Conservation (phyloP, 1,140 invertebrate genomes). For the Pantala flavescens region DNA sequence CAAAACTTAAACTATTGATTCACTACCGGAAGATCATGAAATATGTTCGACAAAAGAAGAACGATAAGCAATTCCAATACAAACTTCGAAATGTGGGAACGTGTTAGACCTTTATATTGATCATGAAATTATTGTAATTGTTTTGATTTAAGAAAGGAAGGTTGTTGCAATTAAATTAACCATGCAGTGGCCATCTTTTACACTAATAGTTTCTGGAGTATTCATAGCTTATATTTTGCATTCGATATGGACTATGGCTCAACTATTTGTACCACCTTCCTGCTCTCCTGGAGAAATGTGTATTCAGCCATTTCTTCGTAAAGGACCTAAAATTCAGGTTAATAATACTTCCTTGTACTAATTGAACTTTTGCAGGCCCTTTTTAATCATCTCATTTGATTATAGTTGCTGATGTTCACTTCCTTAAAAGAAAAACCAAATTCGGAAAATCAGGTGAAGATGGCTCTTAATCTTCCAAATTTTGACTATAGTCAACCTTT, state of each 20-base stretch:
- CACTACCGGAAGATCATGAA: background rate
- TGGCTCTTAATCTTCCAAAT: constrained; percentile 22
- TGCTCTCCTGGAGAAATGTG: constrained; percentile 49
- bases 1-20: too few relatives aligned
- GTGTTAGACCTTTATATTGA: background rate
- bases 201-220: constrained; percentile 45
- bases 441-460: constrained; percentile 23
- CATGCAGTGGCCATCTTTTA: constrained; percentile 31
- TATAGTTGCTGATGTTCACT: constrained; percentile 28
- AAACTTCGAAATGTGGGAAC: constrained; percentile 1
- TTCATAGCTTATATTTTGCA: constrained; percentile 60
- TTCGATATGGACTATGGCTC: constrained; percentile 59
- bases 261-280: constrained; percentile 56
- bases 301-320: constrained; percentile 45
- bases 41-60: background rate
- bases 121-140: too few relatives aligned
- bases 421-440: constrained; percentile 22
- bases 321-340: constrained; percentile 44
- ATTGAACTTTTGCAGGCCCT: background rate
- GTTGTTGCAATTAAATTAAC: background rate
- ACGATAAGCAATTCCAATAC: background rate
- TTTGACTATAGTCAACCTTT: constrained; percentile 24
- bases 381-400: constrained; percentile 17
- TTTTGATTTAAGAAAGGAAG: too few relatives aligned
- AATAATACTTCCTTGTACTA: constrained; percentile 18